Percentiles rank a stretch among this genome's conserved stretches.
phyloP scores from a whole-genome alignment of 2,113 vertebrate species.

The Taxidea taxus region DNA sequence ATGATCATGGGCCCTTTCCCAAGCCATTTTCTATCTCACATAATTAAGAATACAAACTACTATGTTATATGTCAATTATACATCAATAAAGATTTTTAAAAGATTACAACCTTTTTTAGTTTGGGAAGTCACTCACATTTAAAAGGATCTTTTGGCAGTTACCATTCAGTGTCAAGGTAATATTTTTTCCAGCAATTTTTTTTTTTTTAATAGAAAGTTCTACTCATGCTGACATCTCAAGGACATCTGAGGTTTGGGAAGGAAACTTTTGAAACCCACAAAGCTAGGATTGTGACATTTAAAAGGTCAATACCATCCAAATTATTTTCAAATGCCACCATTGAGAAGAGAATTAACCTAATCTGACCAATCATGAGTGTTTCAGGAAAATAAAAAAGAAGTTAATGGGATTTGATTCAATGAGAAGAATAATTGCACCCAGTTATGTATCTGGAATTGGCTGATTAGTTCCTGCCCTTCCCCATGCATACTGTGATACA shows the following conservation, averaged over 20 bases:
- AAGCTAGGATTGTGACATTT: neutral
- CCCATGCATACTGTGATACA: neutral
- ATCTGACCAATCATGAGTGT: neutral
- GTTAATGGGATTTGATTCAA: neutral
- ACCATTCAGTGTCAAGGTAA: neutral
- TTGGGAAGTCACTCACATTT: neutral
- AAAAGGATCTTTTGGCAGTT: neutral
- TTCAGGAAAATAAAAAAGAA: neutral
- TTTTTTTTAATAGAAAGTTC: neutral
- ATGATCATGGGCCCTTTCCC: neutral
- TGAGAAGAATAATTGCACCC: neutral
- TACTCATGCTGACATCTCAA: neutral
- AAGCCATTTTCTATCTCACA: slow-evolving; percentile 21
- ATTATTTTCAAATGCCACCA: neutral
- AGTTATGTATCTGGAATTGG: neutral
- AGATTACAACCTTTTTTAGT: neutral
- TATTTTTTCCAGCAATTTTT: neutral
- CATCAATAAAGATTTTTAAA: neutral
- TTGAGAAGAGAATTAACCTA: neutral
- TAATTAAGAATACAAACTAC: neutral
- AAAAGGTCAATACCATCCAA: neutral
- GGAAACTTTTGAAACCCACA: neutral
- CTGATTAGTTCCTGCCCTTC: neutral
- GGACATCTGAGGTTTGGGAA: neutral
- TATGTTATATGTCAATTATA: neutral